Evolutionary conservation across 2,113 vertebrate species (phyloP), one percentile per base, ranked within the genome.

Genomic region (Capreolus pygargus): DNA sequence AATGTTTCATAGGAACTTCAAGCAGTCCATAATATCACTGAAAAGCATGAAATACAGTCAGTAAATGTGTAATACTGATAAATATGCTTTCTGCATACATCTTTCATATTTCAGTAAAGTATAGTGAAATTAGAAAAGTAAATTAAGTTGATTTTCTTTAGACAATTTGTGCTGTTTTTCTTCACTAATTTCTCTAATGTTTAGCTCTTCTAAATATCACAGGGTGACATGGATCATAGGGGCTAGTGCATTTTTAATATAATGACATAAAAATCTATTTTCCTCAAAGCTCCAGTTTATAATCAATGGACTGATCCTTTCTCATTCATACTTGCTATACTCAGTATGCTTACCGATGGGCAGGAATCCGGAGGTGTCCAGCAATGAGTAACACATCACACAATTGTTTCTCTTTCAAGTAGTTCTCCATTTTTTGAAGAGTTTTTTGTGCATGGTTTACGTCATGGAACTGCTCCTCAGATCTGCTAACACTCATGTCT

Each of bases 371-470:
- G 94, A 99, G 99, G 94, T 99, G 99, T 1, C 99, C 99, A 0
- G 98, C 99, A 89, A 99, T 99, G 86, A 99, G 99, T 36, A 99
- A 99, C 67, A 99, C 99, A 12, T 99, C 99, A 50, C 99, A 99
- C 92, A 99, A 99, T 98, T 99, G 99, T 98, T 99, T 99, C 98
- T 99, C 99, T 98, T 99, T 99, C 90, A 99, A 99, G 89, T 99
- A 99, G 81, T 98, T 99, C 98, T 99, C 99, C 99, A 99, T 99
- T 97, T 99, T 99, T 81, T 99, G 99, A 97, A 99, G 99, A 0
- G 99, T 99, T 98, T 99, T 99, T 97, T 99, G 99, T 4, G 99
- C 99, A 2, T 99, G 99, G 97, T 99, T 99, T 27, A 98, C 98
- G 64, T 99, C 99, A 94, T 99, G 99, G 98, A 99, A 99, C 94